A percentile compares a stretch with the other conserved stretches of the same genome.
phyloP scores from a whole-genome alignment of 2,888 invertebrate genomes.

The Octodonta nipae region DNA sequence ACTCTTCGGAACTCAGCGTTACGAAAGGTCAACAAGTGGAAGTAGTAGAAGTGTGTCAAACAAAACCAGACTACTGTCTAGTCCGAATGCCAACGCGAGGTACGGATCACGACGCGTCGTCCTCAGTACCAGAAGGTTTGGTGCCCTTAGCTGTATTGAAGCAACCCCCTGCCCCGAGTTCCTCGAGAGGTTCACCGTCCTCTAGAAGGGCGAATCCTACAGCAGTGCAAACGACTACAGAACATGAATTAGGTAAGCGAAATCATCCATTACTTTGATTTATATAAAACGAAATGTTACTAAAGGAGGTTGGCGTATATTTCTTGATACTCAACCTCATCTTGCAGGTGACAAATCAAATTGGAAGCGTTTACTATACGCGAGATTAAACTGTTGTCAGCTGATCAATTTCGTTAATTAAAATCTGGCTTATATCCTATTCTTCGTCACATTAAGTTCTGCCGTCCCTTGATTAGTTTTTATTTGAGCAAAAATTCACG shows the following conservation, averaged over 20 bases:
- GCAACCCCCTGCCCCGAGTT: conserved; percentile 51
- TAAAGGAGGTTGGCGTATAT: too few species aligned
- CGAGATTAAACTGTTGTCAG: too few species aligned
- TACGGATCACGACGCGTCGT: conserved; percentile 18
- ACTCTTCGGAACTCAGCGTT: conserved; percentile 69
- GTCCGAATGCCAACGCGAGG: conserved; percentile 43
- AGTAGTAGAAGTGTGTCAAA: conserved; percentile 63
- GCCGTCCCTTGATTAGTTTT: too few species aligned
- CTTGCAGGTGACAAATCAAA: too few species aligned
- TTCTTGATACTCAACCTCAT: too few species aligned
- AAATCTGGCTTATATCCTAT: too few species aligned
- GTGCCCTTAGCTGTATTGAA: conserved; percentile 69
- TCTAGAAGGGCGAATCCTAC: conserved; percentile 33
- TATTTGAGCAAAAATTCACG: too few species aligned
- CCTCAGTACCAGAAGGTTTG: conserved; percentile 57
- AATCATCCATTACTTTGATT: too few species aligned
- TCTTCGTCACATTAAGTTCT: too few species aligned
- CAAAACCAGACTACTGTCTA: conserved; percentile 57
- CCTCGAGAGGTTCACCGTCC: neutral
- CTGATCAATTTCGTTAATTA: too few species aligned
- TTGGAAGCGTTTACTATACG: too few species aligned
- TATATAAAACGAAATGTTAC: too few species aligned
- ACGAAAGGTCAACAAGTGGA: conserved; percentile 89
- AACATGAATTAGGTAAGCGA: neutral
- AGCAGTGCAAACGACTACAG: conserved; percentile 5